Base-by-base conservation (phyloP, 2,888 invertebrate species). In the Epinotia ramella region DNA sequence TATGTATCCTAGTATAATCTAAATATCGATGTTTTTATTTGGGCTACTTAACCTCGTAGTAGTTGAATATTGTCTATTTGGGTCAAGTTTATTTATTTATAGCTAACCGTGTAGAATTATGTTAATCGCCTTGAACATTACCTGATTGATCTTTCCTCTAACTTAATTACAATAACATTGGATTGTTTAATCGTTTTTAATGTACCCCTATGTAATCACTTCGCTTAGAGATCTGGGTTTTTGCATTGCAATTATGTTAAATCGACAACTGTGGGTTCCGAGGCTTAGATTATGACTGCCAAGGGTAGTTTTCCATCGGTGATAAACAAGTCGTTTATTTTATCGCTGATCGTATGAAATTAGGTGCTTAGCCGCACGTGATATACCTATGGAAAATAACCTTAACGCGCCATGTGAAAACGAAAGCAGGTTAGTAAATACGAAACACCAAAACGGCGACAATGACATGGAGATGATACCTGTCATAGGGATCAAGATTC, bases 131-230 rank as follows among this genome's bases (percentile, higher is more conserved):
- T 57, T 59, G 49, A 64, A 49, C 6, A 64, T 12, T 60, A 75
- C 60, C 40, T 56, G 60, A 49, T 24, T 20, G 28, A 18, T 62
- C 28, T 63, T 44, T 74, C 24, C 64, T 64, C 46, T 24, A 66
- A 60, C 46, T 57, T 73, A 74, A 69, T 74, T 74, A 7, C 20
- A 49, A 49, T 64, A 40, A 40, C 69, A 70, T 73, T 69, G 68
- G 18, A 46, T 59, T 20, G 57, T 68, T 56, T 9, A 9, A 57
- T 11, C 9, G 28, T 28, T 44, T 20, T n/a, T 69, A 60, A 60
- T 60, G 12, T 69, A 24, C 69, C 69, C 59, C 16, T 44, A 69
- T 69, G 16, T 24, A 44, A 69, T 46, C 7, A 60, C 59, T 59
- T 44, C 20, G 57, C 18, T 20, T n/a, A 46, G 11, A 46, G 46